Base-by-base conservation (phyloP, 2,888 invertebrate species). In the Chalcis sispes region DNA sequence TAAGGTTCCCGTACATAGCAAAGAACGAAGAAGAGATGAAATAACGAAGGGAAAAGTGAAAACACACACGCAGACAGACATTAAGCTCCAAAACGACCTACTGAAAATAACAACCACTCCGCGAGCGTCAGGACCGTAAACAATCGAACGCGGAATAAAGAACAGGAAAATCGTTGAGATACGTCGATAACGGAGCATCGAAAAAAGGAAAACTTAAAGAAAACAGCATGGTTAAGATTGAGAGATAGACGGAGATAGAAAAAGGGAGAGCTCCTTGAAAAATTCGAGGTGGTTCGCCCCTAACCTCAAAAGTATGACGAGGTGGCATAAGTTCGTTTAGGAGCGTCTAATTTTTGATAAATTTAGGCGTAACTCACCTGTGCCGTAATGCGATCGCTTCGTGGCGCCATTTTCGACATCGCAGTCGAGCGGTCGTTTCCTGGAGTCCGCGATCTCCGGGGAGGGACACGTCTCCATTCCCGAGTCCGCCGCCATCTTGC, bases 391-490 rank as follows among this genome's bases (percentile, higher is more conserved):
- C 88, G 96, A 96, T 90, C 95, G 93, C 91, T 96, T 96, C 86
- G 94, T 94, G 89, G 95, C 94, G 89, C 95, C 95, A 92, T 95
- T 95, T 90, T 96, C 96, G 85, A 93, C 93, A 91, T 95, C 95
- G 83, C 93, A 93, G 91, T 96, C 96, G 88, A 95, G 93, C 86
- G 95, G 96, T 90, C 96, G 93, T 92, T 96, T 96, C 90, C 96
- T 93, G 90, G 95, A 95, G 92, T 96, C 96, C 84, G 93, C 92
- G 90, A 95, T 95, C 92, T 96, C 96, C 90, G 96, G 95, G 92
- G 95, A 95, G 90, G 95, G 94, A 93, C 95, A 95, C 92, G 95
- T 95, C 93, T 95, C 95, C 95, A 95, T 95, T 92, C 94, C 94
- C 92, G 95, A 94, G 92, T 95, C 95, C 91, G 95, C 95, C 92